Conservation (phyloP, 2,113 vertebrate genomes). For the Geococcyx californianus region DNA sequence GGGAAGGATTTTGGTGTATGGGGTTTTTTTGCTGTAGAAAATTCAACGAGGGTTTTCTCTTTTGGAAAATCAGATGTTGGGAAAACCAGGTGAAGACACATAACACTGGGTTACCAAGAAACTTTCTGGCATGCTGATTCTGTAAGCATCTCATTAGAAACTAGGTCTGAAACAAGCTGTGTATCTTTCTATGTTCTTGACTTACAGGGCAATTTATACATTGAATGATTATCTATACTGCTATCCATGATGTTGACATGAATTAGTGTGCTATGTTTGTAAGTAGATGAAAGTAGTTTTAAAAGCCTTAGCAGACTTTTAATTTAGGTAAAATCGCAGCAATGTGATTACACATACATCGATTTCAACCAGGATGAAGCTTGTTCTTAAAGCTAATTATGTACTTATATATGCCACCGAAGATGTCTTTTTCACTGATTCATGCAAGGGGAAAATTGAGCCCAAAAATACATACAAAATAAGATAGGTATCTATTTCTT, state of each 20-base stretch:
- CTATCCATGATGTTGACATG: not conserved
- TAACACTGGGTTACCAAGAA: not conserved
- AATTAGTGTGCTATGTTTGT: not conserved
- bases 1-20: not conserved
- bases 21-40: not conserved
- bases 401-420: not conserved
- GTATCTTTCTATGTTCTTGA: not conserved
- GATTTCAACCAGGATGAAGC: constrained; percentile 3
- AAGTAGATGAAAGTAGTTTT: not conserved
- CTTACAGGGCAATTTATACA: not conserved
- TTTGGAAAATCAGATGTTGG: not conserved
- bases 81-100: not conserved
- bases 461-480: not conserved
- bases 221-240: not conserved
- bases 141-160: not conserved
- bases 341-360: not conserved
- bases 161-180: not conserved
- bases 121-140: not conserved
- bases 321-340: not conserved
- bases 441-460: not conserved
- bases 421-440: constrained; percentile 13
- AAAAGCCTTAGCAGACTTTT: not conserved
- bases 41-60: not conserved
- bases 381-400: constrained; percentile 35
- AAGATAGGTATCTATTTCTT: not conserved